Evolutionary conservation across 2,797 vertebrate genomes (phyloP).

Genomic region (Malurus leucopterus): DNA sequence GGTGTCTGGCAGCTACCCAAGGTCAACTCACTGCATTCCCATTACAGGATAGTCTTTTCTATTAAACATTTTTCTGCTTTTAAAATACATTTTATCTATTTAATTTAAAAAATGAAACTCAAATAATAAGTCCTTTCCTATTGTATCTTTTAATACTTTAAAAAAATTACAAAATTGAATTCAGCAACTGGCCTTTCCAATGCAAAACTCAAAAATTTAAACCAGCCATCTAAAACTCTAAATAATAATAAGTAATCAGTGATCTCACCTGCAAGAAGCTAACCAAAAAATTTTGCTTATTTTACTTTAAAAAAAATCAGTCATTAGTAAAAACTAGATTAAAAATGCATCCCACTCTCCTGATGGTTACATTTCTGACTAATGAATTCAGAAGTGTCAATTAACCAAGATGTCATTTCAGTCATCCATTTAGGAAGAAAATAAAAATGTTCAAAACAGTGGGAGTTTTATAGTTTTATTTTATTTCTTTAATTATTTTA

Average conservation of each 20-base stretch:
- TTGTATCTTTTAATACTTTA: neutral
- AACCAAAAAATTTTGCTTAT: neutral
- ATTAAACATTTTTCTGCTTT: neutral
- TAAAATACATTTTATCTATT: neutral
- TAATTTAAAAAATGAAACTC: neutral
- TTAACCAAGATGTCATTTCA: neutral
- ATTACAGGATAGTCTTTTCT: neutral
- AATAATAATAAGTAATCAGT: neutral
- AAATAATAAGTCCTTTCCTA: neutral
- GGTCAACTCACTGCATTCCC: neutral
- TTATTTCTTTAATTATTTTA: neutral
- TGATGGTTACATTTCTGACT: neutral
- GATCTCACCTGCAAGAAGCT: neutral
- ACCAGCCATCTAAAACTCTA: neutral
- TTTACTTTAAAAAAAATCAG: neutral
- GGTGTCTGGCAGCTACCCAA: neutral
- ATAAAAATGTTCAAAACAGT: neutral
- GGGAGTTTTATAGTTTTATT: neutral
- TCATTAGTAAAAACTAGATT: neutral
- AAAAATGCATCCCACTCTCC: neutral
- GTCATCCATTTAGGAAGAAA: neutral
- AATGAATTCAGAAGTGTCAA: neutral
- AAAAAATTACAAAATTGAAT: neutral
- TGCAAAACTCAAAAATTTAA: neutral
- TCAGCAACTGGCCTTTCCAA: neutral